phyloP scores from a whole-genome alignment of 2,113 vertebrate species.

The Podarcis muralis region DNA sequence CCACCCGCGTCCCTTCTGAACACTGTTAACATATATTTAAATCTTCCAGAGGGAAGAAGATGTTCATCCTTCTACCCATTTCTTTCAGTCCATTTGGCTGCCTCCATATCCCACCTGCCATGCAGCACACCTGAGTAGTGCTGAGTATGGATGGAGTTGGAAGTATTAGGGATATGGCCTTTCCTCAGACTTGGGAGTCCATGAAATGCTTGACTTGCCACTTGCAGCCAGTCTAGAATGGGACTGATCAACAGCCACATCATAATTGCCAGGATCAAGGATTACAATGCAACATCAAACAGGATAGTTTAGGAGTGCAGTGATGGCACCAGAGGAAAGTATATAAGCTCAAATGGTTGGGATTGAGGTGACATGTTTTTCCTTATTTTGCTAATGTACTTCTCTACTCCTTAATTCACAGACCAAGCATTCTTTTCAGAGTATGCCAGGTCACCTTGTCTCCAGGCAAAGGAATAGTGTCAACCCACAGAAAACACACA shows the following conservation, averaged over 20 bases:
- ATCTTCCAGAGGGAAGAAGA: not conserved
- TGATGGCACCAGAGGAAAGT: not conserved
- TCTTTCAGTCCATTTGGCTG: no score
- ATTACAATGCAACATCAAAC: not conserved
- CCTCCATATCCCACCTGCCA: not conserved
- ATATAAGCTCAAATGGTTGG: not conserved
- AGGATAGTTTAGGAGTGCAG: no score
- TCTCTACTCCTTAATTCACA: not conserved
- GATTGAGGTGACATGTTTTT: not conserved
- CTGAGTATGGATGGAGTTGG: no score
- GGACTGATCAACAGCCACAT: not conserved
- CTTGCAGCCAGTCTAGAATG: not conserved
- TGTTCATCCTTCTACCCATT: not conserved
- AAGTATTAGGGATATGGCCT: no score
- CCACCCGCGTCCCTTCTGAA: no score
- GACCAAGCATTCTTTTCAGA: not conserved
- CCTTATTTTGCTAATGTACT: not conserved
- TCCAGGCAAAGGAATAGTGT: slow-evolving; percentile 39
- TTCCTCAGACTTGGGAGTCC: no score
- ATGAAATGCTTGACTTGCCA: not conserved
- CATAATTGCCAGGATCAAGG: no score
- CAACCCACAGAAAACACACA: slow-evolving; percentile 22
- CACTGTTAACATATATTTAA: not conserved
- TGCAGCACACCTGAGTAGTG: not conserved
- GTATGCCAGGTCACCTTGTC: slow-evolving; percentile 6